These are phyloP conservation scores for Epistrophella euchroma DNA, from an alignment of 2,888 invertebrate species.

Conservation along the genomic window DNA sequence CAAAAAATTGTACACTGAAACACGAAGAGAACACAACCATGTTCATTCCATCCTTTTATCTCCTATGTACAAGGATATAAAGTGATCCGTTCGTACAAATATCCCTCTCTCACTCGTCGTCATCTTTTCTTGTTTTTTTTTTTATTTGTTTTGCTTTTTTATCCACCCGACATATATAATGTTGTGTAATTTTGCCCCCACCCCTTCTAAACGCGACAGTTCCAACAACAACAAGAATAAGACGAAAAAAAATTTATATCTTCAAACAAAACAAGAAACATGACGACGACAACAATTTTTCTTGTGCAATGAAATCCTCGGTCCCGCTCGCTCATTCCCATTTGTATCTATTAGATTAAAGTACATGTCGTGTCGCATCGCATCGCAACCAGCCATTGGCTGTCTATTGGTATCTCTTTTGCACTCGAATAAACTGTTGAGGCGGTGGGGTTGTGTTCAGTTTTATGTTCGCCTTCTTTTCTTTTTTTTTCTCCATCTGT, in stretches of 20 bases:
- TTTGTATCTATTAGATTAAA: constrained; percentile 84
- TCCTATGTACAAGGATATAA: constrained; percentile 76
- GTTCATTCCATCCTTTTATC: constrained; percentile 76
- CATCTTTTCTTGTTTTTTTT: constrained; percentile 61
- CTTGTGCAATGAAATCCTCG: constrained; percentile 78
- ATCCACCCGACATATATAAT: constrained; percentile 70
- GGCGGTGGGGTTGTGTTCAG: constrained; percentile 71
- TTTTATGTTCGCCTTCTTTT: constrained; percentile 75
- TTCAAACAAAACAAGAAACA: constrained; percentile 72
- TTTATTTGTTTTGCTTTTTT: constrained; percentile 37
- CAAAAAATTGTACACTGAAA: constrained; percentile 66
- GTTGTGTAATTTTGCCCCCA: constrained; percentile 76
- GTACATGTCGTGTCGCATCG: constrained; percentile 80
- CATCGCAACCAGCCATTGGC: constrained; percentile 75
- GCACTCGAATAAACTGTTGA: constrained; percentile 34
- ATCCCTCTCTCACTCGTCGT: constrained; percentile 70
- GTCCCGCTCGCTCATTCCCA: constrained; percentile 81
- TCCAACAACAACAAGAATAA: constrained; percentile 34
- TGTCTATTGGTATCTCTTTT: constrained; percentile 70
- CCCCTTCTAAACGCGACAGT: constrained; percentile 45
- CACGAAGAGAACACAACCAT: constrained; percentile 73
- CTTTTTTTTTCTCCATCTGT: constrained; percentile 45
- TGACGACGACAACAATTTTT: constrained; percentile 77
- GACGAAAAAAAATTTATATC: constrained; percentile 59
- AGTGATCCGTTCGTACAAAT: constrained; percentile 73